Evolutionary conservation across 2,888 invertebrate species (phyloP).

Genomic region (Tenthredo notha): DNA sequence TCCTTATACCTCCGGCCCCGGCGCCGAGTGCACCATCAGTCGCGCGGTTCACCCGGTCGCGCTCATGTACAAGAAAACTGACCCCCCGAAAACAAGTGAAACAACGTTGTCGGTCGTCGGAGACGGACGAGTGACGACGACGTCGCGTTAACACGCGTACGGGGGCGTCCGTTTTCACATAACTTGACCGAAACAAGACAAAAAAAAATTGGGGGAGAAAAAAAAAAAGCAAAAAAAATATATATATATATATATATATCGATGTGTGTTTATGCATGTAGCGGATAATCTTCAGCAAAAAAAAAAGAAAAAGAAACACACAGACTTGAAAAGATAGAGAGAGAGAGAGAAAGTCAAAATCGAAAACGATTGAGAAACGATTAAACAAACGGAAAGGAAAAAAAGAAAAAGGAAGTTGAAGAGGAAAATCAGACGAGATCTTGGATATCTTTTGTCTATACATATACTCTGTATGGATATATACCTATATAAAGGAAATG

Average conservation of each 20-base stretch:
- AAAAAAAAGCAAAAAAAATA: neutral
- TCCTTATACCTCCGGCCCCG: constrained; percentile 77
- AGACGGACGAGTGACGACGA: constrained; percentile 40
- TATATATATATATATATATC: neutral
- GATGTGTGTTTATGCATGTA: neutral
- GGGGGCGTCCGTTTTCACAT: constrained; percentile 13
- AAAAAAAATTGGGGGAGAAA: neutral
- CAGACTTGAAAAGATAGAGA: neutral
- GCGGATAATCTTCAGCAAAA: neutral
- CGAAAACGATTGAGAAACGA: neutral
- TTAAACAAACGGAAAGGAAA: neutral
- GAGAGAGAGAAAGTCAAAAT: neutral
- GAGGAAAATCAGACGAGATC: neutral
- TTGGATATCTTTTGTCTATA: neutral
- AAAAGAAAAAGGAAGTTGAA: neutral
- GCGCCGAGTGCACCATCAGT: constrained; percentile 78
- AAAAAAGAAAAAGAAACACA: neutral
- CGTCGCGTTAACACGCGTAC: constrained; percentile 11
- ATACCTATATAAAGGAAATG: neutral
- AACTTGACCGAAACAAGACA: neutral
- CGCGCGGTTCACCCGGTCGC: constrained; percentile 77
- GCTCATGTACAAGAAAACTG: constrained; percentile 74
- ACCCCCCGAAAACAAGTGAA: constrained; percentile 50
- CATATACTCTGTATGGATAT: neutral
- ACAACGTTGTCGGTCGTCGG: constrained; percentile 7